phyloP scores from a whole-genome alignment of 2,888 invertebrate genomes.

The Lasioglossum marginatum region DNA sequence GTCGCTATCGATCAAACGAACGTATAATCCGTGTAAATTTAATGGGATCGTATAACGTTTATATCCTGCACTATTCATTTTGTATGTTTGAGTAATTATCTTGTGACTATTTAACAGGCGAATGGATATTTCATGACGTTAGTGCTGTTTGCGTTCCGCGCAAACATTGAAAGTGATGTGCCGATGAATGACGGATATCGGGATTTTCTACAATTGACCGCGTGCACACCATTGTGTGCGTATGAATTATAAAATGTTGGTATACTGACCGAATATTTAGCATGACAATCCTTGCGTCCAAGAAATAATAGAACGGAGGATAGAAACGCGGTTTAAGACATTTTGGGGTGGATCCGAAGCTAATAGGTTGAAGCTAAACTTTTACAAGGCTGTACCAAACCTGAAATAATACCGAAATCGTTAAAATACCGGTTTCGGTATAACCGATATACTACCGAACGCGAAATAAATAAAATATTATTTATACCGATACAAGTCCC shows the following conservation, averaged over 20 bases:
- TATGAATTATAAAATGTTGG: background rate
- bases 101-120: background rate
- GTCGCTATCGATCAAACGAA: background rate
- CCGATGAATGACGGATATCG: background rate
- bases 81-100: conserved; percentile 2
- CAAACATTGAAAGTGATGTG: background rate
- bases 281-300: background rate
- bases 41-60: background rate
- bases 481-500: too few species aligned
- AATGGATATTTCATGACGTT: conserved; percentile 8
- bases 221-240: background rate
- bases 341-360: background rate
- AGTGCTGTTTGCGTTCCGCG: background rate
- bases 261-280: background rate
- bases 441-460: too few species aligned
- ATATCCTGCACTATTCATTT: background rate
- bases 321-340: background rate
- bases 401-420: too few species aligned
- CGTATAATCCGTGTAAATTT: conserved; percentile 10
- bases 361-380: background rate
- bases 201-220: background rate
- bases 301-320: background rate
- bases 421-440: too few species aligned
- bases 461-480: too few species aligned
- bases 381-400: too few species aligned